phyloP scores from a whole-genome alignment of 2,113 vertebrate species.

The Etia nguti region DNA sequence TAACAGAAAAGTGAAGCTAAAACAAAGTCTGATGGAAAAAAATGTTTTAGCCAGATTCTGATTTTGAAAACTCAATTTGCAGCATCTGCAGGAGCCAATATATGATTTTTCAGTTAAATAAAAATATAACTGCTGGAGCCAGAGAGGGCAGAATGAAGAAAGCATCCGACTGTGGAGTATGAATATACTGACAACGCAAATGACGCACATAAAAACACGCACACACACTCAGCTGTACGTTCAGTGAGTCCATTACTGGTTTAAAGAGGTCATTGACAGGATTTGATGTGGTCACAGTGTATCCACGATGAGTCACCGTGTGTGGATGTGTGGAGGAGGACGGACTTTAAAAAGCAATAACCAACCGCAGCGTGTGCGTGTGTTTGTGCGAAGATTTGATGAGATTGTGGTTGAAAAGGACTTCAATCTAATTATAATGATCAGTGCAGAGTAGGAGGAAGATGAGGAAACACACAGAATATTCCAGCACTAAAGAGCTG shows the following conservation, averaged over 20 bases:
- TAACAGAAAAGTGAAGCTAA: background rate
- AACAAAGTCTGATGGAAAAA: background rate
- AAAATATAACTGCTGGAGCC: background rate
- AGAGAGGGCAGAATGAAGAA: background rate
- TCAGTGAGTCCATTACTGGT: background rate
- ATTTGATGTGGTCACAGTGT: background rate
- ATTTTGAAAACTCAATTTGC: background rate
- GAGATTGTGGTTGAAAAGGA: background rate
- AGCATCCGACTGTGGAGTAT: background rate
- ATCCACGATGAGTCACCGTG: background rate
- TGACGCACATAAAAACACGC: background rate
- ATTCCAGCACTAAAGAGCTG: background rate
- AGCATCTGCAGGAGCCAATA: background rate
- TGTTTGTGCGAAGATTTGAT: background rate
- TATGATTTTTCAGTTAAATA: slow-evolving; percentile 16
- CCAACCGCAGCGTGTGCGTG: background rate
- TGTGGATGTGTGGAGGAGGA: background rate
- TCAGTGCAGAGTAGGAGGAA: background rate
- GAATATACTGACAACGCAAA: background rate
- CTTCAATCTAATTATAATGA: background rate
- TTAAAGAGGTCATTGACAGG: background rate
- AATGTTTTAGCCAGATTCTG: background rate
- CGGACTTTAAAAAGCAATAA: background rate
- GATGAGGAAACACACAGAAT: background rate
- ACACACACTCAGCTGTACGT: background rate